Base-by-base conservation (phyloP, 2,888 invertebrate genomes). In the Dorcus parallelipipedus region DNA sequence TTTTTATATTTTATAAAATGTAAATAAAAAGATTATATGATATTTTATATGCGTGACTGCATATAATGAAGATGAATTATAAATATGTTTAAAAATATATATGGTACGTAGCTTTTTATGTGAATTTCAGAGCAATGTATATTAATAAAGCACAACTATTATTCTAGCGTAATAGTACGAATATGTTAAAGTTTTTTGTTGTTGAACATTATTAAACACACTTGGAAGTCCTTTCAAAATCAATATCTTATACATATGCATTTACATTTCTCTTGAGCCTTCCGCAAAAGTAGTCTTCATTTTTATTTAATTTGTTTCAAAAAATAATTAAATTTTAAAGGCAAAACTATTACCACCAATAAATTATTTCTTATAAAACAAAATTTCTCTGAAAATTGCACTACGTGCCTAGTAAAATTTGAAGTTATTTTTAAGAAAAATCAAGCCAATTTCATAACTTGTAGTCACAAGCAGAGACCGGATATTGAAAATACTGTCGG, bases 1-100 rank as follows among this genome's bases (percentile, higher is more conserved):
- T 64, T 64, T 64, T 64, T 64, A 62, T 64, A 64, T 64, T 58
- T 56, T 60, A 56, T 57, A 52, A 58, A 38, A 23, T 60, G 54
- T 54, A 49, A 47, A 55, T 59, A 59, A 51, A 49, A 23, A 45
- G 45, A 45, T 45, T 45, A 23, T 20, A 45, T 5, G 45, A 45
- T 45, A 55, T 55, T 55, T 55, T 55, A 49, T 41, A 55, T 55
- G 54, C 54, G 23, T 17, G 23, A 20, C 14, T 39, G 54, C 54
- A 54, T 54, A 54, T 38, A 9, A 45, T 9, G 45, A 45, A 20
- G 17, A 45, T 20, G 20, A 23, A 14, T 20, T 45, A 10, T 23
- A 45, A 45, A 45, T 45, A 10, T 23, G 45, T 45, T 45, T 45
- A 3, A 10, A 14, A 45, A 45, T 10, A 45, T 45, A 45, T 9